These are phyloP conservation scores for Brachypodius melanocephalos DNA, from an alignment of 2,113 vertebrate species.

Conservation along the genomic window DNA sequence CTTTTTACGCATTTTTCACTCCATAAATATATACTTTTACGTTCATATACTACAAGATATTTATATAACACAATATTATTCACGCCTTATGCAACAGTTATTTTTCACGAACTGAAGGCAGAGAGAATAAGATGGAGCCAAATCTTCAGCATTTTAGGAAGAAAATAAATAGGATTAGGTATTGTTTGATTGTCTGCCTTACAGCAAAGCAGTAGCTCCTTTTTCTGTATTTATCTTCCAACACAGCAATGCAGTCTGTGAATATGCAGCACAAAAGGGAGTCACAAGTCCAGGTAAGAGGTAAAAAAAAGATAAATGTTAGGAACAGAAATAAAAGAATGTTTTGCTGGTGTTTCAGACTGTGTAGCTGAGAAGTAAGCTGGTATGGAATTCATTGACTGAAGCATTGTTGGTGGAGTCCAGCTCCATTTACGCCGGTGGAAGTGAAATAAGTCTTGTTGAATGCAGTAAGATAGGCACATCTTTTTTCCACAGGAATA, in stretches of 20 bases:
- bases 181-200: background rate
- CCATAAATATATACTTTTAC: background rate
- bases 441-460: background rate
- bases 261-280: background rate
- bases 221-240: background rate
- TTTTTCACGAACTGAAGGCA: background rate
- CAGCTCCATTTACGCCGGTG: background rate
- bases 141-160: background rate
- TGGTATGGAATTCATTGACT: background rate
- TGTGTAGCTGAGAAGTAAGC: background rate
- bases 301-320: background rate
- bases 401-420: background rate
- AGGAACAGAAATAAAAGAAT: background rate
- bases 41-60: slow-evolving; percentile 7
- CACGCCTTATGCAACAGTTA: background rate
- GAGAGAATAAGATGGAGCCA: background rate
- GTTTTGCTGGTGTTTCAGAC: background rate
- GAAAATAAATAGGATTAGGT: background rate
- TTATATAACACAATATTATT: slow-evolving; percentile 30
- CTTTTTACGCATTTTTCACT: background rate
- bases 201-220: background rate
- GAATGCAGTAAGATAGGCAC: background rate
- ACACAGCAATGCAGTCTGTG: background rate
- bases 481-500: background rate
- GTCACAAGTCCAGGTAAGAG: background rate